These are phyloP conservation scores for Trididemnum clinides DNA, from an alignment of 23 tunicate genomes.

Conservation along the genomic window DNA sequence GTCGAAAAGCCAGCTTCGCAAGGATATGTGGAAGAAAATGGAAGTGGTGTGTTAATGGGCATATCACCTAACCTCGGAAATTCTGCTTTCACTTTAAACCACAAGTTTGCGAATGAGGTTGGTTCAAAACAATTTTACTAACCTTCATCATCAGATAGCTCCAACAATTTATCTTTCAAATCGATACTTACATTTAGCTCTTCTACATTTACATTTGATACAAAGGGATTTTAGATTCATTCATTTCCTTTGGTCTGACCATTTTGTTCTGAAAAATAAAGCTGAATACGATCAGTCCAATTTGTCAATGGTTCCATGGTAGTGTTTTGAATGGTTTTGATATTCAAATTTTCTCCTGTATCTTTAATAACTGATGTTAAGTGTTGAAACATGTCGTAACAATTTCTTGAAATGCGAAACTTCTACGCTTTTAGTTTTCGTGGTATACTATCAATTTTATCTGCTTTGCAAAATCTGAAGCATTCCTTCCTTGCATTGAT, in stretches of 20 bases:
- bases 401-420: not conserved
- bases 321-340: not conserved
- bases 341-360: no score
- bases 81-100: not conserved
- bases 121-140: not conserved
- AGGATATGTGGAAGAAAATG: no score
- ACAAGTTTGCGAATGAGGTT: not conserved
- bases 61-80: no score
- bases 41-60: no score
- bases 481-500: no score
- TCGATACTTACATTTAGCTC: no score
- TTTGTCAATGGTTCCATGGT: not conserved
- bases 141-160: conserved; percentile 5
- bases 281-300: not conserved
- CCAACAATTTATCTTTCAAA: no score
- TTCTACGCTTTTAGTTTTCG: conserved; percentile 8
- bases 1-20: conserved; percentile 13
- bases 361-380: no score
- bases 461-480: conserved; percentile 13
- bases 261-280: conserved; percentile 8
- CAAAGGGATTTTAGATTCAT: no score
- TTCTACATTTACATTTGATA: no score
- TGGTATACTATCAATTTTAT: conserved; percentile 5
- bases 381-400: no score
- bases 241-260: not conserved